Base-by-base conservation (phyloP, 2,888 invertebrate genomes). In the Hoplodrina ambigua region DNA sequence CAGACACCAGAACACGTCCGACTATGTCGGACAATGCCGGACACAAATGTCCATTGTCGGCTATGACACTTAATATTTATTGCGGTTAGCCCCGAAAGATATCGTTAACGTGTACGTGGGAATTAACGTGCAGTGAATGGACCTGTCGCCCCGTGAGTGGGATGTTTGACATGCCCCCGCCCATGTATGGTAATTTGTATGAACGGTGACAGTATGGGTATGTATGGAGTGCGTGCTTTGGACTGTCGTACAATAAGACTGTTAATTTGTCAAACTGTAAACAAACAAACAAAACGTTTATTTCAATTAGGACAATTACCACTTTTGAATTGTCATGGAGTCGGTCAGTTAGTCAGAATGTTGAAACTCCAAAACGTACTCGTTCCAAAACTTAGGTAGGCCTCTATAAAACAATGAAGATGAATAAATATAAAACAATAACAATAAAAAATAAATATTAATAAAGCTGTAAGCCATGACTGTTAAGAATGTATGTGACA, bases 91-190 rank as follows among this genome's bases (percentile, higher is more conserved):
- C 46, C 68, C 54, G n/a, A 67, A 76, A 65, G 72, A 78, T 71
- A 71, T 69, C 81, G 68, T 80, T 75, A 80, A 55, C 62, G 76
- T 55, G 76, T 55, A 75, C 81, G 62, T 76, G 80, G 62, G 75
- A 76, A 76, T 76, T 58, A 75, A 67, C 50, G 52, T 1, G 46
- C 57, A 15, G 19, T 53, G 76, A 75, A 67, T 33, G 54, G 68
- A 61, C 44, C 25, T 55, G 58, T 63, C 79, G 53, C 46, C 13
- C 49, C 25, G 44, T 37, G 56, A 57, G 44, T 62, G 57, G 53
- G 59, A 69, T 50, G 53, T 56, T 60, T 56, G 56, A 10, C 62
- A 54, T 60, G 55, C 17, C 69, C 20, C 25, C 62, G 54, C 19
- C 62, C 61, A 75, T 80, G 80, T n/a, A 33, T 50, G 49, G n/a